phyloP scores from a whole-genome alignment of 2,113 vertebrate genomes.

The Neomonachus schauinslandi region DNA sequence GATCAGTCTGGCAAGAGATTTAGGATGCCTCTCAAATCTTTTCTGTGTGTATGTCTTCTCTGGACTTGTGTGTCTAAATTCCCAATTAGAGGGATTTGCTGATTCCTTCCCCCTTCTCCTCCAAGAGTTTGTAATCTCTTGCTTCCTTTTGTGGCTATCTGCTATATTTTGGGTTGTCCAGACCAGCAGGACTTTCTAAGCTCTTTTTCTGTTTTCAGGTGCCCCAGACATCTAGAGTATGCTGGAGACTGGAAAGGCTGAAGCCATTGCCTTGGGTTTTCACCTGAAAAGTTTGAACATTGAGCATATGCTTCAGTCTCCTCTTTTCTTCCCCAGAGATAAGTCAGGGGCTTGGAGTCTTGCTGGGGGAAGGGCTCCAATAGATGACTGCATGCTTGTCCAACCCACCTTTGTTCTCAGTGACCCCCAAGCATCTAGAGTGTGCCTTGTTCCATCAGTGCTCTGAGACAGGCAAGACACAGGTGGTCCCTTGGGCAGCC shows the following conservation, averaged over 20 bases:
- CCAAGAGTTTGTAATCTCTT: not conserved
- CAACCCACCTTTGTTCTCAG: not conserved
- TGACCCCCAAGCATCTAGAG: not conserved
- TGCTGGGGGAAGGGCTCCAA: not conserved
- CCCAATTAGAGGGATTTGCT: not conserved
- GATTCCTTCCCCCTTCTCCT: not conserved
- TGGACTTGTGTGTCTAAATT: not conserved
- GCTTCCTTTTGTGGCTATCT: not conserved
- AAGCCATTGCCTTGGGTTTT: not conserved
- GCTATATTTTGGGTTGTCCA: not conserved
- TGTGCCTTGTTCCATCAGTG: not conserved
- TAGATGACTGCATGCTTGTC: not conserved
- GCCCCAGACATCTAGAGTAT: not conserved
- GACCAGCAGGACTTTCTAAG: not conserved
- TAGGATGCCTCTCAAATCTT: not conserved
- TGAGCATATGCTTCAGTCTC: not conserved
- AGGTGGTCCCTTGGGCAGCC: not conserved
- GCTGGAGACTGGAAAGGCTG: not conserved
- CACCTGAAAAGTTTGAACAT: not conserved
- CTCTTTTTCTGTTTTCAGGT: not conserved
- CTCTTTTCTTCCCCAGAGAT: not conserved
- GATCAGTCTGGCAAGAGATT: not conserved
- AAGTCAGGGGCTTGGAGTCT: not conserved
- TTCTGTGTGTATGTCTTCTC: not conserved
- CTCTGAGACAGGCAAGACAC: not conserved